phyloP scores from a whole-genome alignment of 2,113 vertebrate genomes.

The Dipodomys spectabilis region DNA sequence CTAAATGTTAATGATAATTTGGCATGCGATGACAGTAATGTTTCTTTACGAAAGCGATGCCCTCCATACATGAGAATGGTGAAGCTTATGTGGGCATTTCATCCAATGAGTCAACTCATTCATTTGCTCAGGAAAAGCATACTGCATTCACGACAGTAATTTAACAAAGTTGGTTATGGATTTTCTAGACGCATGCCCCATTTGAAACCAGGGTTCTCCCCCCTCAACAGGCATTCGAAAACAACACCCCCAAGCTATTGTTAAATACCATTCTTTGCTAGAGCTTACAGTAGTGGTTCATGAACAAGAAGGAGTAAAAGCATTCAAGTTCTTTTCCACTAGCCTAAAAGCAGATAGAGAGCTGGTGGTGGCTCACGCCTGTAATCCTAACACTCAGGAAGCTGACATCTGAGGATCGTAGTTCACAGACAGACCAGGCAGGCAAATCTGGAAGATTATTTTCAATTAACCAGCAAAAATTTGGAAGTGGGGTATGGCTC shows the following conservation, averaged over 20 bases:
- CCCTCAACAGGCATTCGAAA: constrained; percentile 9
- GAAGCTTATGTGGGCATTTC: neutral
- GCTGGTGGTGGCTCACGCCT: no score
- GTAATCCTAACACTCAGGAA: no score
- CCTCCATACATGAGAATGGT: neutral
- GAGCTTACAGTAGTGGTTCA: neutral
- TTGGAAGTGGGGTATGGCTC: no score
- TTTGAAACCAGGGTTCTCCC: constrained; percentile 31
- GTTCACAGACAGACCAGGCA: no score
- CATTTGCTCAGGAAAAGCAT: constrained; percentile 65
- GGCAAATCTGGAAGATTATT: no score
- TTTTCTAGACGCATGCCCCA: neutral
- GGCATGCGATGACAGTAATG: constrained; percentile 23
- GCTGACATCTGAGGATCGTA: no score
- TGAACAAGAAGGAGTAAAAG: neutral
- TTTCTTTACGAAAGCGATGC: constrained; percentile 57
- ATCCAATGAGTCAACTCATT: neutral
- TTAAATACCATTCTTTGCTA: neutral
- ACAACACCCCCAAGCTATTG: neutral
- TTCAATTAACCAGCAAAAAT: no score
- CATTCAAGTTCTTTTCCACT: no score
- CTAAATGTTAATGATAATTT: constrained; percentile 69
- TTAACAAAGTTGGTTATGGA: constrained; percentile 24
- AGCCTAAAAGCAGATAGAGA: no score
- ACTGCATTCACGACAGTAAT: neutral